phyloP scores from a whole-genome alignment of 2,113 vertebrate genomes.

The Tachysurus vachellii region DNA sequence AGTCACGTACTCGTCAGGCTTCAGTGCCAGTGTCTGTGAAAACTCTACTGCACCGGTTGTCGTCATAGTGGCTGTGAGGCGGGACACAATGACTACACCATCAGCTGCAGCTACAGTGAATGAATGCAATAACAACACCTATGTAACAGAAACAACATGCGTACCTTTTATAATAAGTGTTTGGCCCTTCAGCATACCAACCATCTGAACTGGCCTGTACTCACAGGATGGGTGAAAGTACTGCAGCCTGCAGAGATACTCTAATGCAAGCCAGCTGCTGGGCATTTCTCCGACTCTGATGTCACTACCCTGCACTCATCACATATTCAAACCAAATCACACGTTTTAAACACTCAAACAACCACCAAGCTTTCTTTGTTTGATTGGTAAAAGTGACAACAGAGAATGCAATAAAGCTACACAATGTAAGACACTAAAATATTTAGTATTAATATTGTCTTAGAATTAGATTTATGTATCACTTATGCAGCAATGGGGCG shows the following conservation, averaged over 20 bases:
- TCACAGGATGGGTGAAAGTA: slow-evolving; percentile 86
- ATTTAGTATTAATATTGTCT: neutral
- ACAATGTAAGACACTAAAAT: neutral
- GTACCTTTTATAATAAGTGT: slow-evolving; percentile 84
- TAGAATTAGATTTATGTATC: neutral
- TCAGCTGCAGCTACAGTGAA: slow-evolving; percentile 18
- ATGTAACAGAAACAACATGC: neutral
- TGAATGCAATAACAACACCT: neutral
- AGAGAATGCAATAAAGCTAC: neutral
- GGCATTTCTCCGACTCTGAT: slow-evolving; percentile 79
- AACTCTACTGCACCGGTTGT: slow-evolving; percentile 71
- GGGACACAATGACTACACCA: slow-evolving; percentile 11
- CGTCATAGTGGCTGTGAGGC: slow-evolving; percentile 80
- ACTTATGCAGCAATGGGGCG: neutral
- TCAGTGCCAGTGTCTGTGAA: slow-evolving; percentile 80
- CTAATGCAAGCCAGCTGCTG: slow-evolving; percentile 76
- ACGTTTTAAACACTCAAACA: neutral
- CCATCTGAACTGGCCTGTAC: slow-evolving; percentile 73
- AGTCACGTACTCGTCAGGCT: slow-evolving; percentile 75
- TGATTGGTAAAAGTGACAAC: neutral
- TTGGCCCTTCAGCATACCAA: slow-evolving; percentile 82
- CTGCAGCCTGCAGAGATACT: slow-evolving; percentile 78
- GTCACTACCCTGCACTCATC: slow-evolving; percentile 56
- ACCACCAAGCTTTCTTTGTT: neutral
- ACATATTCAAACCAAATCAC: neutral